Conservation (phyloP, 2,888 invertebrate genomes). For the Melanchra persicariae region DNA sequence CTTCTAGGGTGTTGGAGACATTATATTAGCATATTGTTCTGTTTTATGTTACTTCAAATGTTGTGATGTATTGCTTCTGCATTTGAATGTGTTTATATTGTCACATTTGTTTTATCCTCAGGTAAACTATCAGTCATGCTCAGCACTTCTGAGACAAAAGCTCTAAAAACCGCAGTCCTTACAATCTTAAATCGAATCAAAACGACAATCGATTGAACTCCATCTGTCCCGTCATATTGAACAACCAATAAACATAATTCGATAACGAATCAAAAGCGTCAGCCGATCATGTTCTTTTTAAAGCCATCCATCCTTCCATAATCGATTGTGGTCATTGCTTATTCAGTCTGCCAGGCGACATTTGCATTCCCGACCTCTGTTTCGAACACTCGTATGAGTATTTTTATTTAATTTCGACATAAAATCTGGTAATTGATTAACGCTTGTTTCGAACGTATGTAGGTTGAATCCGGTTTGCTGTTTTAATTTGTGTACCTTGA, state of each 20-base stretch:
- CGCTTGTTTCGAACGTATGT: slow-evolving; percentile 54
- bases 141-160: too few relatives aligned
- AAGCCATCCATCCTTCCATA: slow-evolving; percentile 60
- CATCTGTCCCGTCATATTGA: slow-evolving; percentile 43
- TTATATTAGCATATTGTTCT: too few relatives aligned
- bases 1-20: too few relatives aligned
- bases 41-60: too few relatives aligned
- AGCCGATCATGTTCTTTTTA: slow-evolving; percentile 62
- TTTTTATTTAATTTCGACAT: slow-evolving; percentile 65
- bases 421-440: slow-evolving; percentile 66
- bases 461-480: slow-evolving; percentile 38
- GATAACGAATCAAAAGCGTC: slow-evolving; percentile 58
- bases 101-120: too few relatives aligned
- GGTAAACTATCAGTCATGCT: too few relatives aligned
- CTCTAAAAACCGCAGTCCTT: not conserved
- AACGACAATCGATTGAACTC: slow-evolving; percentile 42
- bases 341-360: slow-evolving; percentile 62
- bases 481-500: slow-evolving; percentile 41
- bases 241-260: slow-evolving; percentile 61
- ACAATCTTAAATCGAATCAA: slow-evolving; percentile 17
- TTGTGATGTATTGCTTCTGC: too few relatives aligned
- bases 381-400: slow-evolving; percentile 36
- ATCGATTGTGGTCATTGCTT: slow-evolving; percentile 67
- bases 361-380: slow-evolving; percentile 64
- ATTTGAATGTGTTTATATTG: too few relatives aligned